Evolutionary conservation across 2,113 vertebrate species (phyloP).

Genomic region (Platycercus adscitus): DNA sequence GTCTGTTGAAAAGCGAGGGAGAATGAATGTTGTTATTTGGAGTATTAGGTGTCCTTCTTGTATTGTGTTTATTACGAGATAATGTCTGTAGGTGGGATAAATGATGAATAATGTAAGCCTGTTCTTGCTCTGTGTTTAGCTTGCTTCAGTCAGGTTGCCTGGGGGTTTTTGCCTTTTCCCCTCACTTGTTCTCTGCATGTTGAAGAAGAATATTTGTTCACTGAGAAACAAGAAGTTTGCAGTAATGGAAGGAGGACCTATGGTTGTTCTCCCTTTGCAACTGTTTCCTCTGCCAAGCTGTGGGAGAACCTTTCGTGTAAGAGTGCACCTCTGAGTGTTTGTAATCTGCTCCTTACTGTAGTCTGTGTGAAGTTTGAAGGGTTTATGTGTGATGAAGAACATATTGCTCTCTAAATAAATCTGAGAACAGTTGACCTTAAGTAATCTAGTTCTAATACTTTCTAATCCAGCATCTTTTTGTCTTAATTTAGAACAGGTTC

Average conservation of each 20-base stretch:
- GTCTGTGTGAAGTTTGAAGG: neutral
- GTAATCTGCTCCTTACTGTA: neutral
- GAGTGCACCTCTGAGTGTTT: neutral
- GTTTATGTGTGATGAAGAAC: neutral
- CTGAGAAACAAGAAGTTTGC: neutral
- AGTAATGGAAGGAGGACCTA: neutral
- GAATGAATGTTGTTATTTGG: neutral
- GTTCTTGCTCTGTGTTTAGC: neutral
- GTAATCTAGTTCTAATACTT: conserved; percentile 44
- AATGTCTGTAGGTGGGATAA: conserved; percentile 10
- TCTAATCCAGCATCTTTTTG: conserved; percentile 17
- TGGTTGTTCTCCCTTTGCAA: neutral
- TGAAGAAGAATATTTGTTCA: neutral
- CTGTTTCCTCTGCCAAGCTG: neutral
- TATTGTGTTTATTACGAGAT: neutral
- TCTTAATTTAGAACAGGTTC: conserved; percentile 35
- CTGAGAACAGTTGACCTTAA: neutral
- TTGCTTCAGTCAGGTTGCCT: neutral
- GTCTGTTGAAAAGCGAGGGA: neutral
- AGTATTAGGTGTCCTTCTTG: neutral
- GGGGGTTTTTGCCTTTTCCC: fast-evolving
- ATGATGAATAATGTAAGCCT: neutral
- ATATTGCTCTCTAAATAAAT: neutral
- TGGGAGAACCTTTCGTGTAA: neutral
- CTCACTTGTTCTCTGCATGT: neutral